Conservation (phyloP, 2,113 vertebrate genomes). For the Petroica traversi region DNA sequence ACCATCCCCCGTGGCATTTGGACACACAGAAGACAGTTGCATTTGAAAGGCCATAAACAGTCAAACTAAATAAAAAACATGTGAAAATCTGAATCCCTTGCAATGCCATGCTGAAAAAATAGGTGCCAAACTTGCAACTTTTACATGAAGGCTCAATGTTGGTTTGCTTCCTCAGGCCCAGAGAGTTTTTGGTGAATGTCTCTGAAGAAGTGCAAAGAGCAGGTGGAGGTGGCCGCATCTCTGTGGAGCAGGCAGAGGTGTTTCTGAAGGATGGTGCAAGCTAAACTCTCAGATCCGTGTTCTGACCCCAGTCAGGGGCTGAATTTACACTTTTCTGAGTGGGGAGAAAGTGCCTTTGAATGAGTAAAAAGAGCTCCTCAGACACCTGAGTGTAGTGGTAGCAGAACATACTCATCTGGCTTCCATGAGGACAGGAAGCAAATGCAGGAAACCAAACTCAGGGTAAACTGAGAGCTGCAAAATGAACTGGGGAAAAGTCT, state of each 20-base stretch:
- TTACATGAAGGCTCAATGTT: rapidly evolving
- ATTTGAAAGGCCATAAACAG: not conserved
- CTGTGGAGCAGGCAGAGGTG: not conserved
- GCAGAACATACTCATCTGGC: not conserved
- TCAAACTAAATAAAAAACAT: not conserved
- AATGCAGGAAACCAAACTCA: not conserved
- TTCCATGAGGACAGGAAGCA: not conserved
- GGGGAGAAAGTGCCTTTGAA: not conserved
- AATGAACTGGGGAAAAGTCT: not conserved
- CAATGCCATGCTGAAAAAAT: not conserved
- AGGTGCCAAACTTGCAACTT: not conserved
- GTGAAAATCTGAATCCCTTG: not conserved
- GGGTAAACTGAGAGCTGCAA: not conserved
- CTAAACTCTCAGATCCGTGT: not conserved
- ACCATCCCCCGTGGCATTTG: not conserved
- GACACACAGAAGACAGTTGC: not conserved
- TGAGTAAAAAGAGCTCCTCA: not conserved
- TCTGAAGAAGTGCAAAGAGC: not conserved
- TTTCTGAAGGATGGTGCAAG: not conserved
- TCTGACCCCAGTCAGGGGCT: not conserved
- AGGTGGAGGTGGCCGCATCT: rapidly evolving
- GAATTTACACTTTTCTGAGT: not conserved
- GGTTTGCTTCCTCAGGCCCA: not conserved
- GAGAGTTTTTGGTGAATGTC: not conserved
- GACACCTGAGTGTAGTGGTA: not conserved